phyloP scores from a whole-genome alignment of 2,113 vertebrate species.

The Climacteris rufus region DNA sequence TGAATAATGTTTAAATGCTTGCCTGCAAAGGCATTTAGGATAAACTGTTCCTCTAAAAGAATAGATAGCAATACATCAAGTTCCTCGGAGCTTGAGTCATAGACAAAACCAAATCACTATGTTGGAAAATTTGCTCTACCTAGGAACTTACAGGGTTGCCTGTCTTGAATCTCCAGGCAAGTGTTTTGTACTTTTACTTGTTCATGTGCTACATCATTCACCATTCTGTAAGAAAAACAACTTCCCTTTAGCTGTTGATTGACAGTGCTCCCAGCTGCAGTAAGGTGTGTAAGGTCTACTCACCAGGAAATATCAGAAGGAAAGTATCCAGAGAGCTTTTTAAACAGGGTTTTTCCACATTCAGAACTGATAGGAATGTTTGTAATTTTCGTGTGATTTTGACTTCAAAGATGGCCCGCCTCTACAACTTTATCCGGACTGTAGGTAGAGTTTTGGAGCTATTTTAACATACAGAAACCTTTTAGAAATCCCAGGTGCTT shows the following conservation, averaged over 20 bases:
- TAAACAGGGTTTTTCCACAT: background rate
- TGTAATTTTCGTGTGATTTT: background rate
- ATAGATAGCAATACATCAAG: background rate
- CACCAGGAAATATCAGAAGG: background rate
- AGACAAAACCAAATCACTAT: background rate
- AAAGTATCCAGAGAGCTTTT: background rate
- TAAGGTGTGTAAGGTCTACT: background rate
- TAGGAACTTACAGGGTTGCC: accelerated
- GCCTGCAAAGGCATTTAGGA: background rate
- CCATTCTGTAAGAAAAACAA: background rate
- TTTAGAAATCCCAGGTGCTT: background rate
- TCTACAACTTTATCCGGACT: background rate
- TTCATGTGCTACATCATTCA: background rate
- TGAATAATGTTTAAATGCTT: background rate
- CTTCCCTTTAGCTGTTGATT: background rate
- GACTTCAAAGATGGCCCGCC: background rate
- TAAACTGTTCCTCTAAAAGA: background rate
- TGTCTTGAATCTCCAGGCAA: background rate
- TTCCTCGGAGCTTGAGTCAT: background rate
- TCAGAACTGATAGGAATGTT: background rate
- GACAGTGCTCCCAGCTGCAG: background rate
- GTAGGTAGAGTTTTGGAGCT: background rate
- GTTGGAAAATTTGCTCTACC: background rate
- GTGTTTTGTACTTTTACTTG: background rate
- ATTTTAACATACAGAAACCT: background rate